These are phyloP conservation scores for Dendrocincla tyrannina DNA, from an alignment of 2,797 vertebrate species.

Conservation along the genomic window DNA sequence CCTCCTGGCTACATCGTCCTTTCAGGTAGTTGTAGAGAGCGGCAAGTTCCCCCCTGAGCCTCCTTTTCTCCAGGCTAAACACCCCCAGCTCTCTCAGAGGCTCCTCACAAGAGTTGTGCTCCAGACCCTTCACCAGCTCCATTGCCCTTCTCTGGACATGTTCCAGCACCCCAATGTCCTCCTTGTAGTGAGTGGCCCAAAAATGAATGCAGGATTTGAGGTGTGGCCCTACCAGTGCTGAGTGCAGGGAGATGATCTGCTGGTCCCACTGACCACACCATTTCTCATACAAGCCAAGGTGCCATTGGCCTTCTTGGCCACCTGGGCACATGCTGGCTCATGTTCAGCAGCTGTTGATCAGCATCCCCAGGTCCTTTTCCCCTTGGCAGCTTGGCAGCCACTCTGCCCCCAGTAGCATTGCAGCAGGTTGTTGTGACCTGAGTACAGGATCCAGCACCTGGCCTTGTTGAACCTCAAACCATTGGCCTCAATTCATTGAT, in stretches of 20 bases:
- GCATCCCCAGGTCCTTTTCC: not conserved
- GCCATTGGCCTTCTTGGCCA: not conserved
- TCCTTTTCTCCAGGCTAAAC: not conserved
- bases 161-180: not conserved
- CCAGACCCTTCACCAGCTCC: not conserved
- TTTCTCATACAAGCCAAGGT: not conserved
- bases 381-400: rapidly evolving
- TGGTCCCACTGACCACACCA: not conserved
- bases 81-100: not conserved
- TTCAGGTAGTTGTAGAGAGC: too few relatives aligned
- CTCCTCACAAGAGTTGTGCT: not conserved
- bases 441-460: too few relatives aligned
- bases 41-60: not conserved
- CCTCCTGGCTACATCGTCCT: not conserved
- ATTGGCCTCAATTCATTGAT: not conserved
- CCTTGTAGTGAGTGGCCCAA: rapidly evolving
- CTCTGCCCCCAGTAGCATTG: rapidly evolving
- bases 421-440: not conserved
- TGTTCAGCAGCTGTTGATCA: not conserved
- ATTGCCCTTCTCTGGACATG: rapidly evolving
- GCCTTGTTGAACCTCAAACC: not conserved
- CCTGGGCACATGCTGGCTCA: not conserved
- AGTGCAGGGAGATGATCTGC: not conserved
- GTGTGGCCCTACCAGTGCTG: not conserved
- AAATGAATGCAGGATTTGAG: not conserved